phyloP scores from a whole-genome alignment of 2,797 vertebrate species.

The Cyprinodon diabolis region DNA sequence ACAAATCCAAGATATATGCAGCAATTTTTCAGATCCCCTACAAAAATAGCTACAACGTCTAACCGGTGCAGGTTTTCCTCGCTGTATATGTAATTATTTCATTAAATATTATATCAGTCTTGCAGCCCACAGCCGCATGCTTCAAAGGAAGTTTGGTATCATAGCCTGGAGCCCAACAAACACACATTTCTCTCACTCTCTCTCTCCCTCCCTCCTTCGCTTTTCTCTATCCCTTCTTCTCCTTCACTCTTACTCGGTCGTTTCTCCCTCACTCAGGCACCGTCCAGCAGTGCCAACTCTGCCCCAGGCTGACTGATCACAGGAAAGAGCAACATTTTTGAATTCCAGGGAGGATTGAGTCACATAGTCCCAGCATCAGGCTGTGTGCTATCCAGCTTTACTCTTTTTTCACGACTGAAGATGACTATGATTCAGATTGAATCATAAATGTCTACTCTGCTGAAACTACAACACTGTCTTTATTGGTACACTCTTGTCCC shows the following conservation, averaged over 20 bases:
- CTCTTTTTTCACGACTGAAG: conserved; percentile 46
- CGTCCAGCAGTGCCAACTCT: conserved; percentile 78
- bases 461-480: conserved; percentile 53
- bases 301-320: conserved; percentile 81
- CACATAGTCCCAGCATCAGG: conserved; percentile 68
- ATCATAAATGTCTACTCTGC: conserved; percentile 70
- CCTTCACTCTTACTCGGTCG: conserved; percentile 24
- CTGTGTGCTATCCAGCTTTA: conserved; percentile 58
- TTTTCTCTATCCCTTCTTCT: conserved; percentile 12
- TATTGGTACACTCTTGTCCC: conserved; percentile 58
- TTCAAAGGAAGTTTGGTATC: conserved; percentile 82
- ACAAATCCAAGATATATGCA: conserved; percentile 60
- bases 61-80: conserved; percentile 57
- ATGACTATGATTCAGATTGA: conserved; percentile 71
- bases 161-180: conserved; percentile 67
- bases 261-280: conserved; percentile 47
- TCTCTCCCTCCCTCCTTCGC: conserved; percentile 41
- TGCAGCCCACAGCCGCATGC: conserved; percentile 74
- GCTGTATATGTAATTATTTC: conserved; percentile 79
- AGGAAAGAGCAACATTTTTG: conserved; percentile 80
- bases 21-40: conserved; percentile 57
- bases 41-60: conserved; percentile 67
- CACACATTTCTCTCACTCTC: conserved; percentile 38
- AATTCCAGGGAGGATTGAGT: conserved; percentile 79
- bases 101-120: conserved; percentile 81